These are phyloP conservation scores for Mesitornis unicolor DNA, from an alignment of 2,113 vertebrate genomes.

Conservation along the genomic window DNA sequence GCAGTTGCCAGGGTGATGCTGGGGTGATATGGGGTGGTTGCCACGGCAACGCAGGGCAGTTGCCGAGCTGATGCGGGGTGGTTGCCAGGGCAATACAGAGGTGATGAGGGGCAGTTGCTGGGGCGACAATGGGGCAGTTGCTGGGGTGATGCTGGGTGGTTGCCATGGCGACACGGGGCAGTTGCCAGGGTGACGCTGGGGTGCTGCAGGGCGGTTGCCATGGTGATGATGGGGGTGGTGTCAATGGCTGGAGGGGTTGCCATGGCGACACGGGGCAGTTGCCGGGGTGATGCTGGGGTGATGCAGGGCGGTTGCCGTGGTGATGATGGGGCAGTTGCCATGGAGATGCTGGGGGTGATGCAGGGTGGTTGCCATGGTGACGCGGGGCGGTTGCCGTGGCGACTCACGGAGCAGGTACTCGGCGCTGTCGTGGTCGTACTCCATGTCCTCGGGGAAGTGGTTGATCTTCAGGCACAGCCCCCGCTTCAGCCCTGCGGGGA, in stretches of 20 bases:
- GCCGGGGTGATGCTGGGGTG: not conserved
- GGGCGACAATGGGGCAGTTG: not conserved
- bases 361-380: not conserved
- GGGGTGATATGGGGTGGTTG: not conserved
- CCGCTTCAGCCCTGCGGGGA: conserved; percentile 82
- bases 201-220: not conserved
- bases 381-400: too few relatives aligned
- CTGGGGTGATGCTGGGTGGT: rapidly evolving
- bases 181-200: too few relatives aligned
- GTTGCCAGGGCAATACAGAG: too few relatives aligned
- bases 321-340: not conserved
- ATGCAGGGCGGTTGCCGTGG: not conserved
- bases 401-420: conserved; percentile 86
- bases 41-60: not conserved
- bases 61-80: not conserved
- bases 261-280: not conserved
- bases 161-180: not conserved
- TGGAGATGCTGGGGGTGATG: too few relatives aligned
- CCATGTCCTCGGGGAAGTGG: conserved; percentile 92
- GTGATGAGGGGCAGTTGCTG: rapidly evolving
- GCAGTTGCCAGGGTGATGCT: not conserved
- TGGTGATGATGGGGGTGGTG: not conserved
- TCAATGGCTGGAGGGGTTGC: not conserved
- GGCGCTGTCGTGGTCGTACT: conserved; percentile 92
- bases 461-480: conserved; percentile 93